phyloP scores from a whole-genome alignment of 2,888 invertebrate genomes.

The Xestia xanthographa region DNA sequence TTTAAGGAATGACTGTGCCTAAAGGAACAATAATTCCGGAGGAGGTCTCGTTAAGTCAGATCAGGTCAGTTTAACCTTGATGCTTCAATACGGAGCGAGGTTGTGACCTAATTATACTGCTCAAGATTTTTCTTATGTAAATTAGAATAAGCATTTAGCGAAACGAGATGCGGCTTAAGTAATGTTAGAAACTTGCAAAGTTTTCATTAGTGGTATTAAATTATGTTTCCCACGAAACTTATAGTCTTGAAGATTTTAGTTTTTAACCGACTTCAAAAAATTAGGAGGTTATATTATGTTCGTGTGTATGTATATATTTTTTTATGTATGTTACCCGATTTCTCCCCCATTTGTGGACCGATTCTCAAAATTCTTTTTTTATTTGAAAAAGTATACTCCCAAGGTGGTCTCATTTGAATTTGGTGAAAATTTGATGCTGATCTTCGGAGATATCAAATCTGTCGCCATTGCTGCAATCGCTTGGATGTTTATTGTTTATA shows the following conservation, averaged over 20 bases:
- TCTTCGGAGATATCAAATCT: too few relatives aligned
- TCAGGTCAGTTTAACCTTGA: background rate
- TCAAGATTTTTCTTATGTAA: conserved; percentile 5
- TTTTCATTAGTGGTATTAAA: background rate
- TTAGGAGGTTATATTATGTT: too few relatives aligned
- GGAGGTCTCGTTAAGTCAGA: background rate
- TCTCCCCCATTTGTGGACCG: too few relatives aligned
- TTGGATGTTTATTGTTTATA: too few relatives aligned
- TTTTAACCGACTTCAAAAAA: too few relatives aligned
- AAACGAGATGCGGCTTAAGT: background rate
- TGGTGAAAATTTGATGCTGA: too few relatives aligned
- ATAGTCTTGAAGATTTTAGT: background rate
- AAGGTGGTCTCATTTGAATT: too few relatives aligned
- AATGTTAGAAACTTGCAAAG: background rate
- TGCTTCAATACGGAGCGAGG: background rate
- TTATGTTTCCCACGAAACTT: background rate
- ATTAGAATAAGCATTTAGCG: conserved; percentile 1
- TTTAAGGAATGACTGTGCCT: background rate
- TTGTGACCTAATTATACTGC: background rate
- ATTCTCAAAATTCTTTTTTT: too few relatives aligned
- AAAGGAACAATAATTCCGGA: background rate
- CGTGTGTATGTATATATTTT: too few relatives aligned
- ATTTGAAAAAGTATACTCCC: too few relatives aligned
- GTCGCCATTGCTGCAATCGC: too few relatives aligned
- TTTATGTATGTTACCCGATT: too few relatives aligned